Conservation (phyloP, 2,797 vertebrate genomes). For the Glyptemys insculpta region DNA sequence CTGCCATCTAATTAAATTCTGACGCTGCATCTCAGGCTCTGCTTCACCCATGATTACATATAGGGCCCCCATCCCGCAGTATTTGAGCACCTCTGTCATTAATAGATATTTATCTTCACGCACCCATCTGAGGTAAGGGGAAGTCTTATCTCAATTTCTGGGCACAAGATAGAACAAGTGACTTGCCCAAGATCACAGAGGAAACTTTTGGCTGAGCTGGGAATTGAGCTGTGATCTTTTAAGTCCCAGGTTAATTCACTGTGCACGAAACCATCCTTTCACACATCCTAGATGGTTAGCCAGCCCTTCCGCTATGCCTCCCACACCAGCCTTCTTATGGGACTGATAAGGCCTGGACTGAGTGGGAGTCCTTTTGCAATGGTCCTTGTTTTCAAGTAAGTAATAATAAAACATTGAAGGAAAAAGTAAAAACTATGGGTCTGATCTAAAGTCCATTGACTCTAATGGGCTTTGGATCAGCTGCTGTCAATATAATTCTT, state of each 20-base stretch:
- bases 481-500: background rate
- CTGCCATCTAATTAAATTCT: background rate
- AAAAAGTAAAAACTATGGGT: background rate
- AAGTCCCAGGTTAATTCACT: background rate
- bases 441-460: background rate
- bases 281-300: no score
- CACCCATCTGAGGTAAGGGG: background rate
- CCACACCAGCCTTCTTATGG: no score
- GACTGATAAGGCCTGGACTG: no score
- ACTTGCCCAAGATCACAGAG: background rate
- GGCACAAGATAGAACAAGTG: background rate
- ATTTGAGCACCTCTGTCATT: background rate
- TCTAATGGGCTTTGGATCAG: background rate
- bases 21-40: background rate
- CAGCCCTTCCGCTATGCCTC: no score
- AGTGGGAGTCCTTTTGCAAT: no score
- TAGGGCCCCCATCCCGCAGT: background rate
- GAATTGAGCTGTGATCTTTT: background rate
- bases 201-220: background rate
- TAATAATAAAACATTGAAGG: background rate
- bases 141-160: background rate
- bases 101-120: background rate
- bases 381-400: background rate
- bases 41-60: background rate
- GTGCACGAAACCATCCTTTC: no score